Conservation (phyloP, 2,888 invertebrate species). For the Drosophila rubida region DNA sequence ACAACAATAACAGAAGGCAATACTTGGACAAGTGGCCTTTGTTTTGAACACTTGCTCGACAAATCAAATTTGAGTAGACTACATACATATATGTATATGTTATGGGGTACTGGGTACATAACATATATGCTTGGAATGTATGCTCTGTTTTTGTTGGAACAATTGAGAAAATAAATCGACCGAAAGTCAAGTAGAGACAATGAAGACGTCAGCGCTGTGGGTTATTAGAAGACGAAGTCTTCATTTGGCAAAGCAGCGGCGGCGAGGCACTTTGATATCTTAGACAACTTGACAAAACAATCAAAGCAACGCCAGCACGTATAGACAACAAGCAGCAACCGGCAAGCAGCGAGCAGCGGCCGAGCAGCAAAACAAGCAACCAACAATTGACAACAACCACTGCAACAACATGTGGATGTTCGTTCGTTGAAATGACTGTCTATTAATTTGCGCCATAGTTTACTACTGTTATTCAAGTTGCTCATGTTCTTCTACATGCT, state of each 20-base stretch:
- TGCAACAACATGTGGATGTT: constrained; percentile 53
- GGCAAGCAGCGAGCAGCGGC: no score
- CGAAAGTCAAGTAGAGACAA: constrained; percentile 76
- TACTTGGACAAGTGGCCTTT: constrained; percentile 52
- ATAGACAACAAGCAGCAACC: constrained; percentile 37
- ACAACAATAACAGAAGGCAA: constrained; percentile 35
- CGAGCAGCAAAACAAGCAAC: constrained; percentile 40
- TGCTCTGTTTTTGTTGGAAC: constrained; percentile 73
- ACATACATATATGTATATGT: neutral
- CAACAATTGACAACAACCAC: constrained; percentile 30
- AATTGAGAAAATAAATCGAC: constrained; percentile 76
- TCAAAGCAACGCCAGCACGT: constrained; percentile 69
- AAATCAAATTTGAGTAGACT: constrained; percentile 50
- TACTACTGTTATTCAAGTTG: constrained; percentile 49
- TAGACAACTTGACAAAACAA: constrained; percentile 82
- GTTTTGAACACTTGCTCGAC: constrained; percentile 54
- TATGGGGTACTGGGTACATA: neutral
- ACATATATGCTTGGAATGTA: constrained; percentile 24
- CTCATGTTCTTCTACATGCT: constrained; percentile 24
- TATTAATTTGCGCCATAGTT: constrained; percentile 72
- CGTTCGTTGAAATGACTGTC: constrained; percentile 74
- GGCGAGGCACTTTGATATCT: constrained; percentile 73
- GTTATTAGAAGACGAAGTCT: constrained; percentile 63
- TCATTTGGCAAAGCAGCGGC: constrained; percentile 14
- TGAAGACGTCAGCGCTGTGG: constrained; percentile 80